phyloP scores from a whole-genome alignment of 2,797 vertebrate genomes.

The Etheostoma perlongum region DNA sequence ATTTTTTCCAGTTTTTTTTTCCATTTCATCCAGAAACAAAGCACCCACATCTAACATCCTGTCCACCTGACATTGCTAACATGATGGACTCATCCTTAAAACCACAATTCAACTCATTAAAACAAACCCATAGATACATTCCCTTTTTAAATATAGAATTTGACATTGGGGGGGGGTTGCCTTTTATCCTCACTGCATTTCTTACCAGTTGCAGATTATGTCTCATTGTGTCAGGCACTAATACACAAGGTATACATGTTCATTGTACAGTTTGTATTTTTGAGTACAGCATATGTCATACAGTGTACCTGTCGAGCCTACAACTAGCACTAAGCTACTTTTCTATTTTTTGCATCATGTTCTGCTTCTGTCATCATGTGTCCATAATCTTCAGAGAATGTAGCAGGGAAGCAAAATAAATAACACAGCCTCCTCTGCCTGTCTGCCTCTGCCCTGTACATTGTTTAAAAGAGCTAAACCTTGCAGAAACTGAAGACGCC shows the following conservation, averaged over 20 bases:
- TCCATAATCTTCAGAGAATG: conserved; percentile 51
- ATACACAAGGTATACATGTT: background rate
- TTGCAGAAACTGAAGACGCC: conserved; percentile 27
- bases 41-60: background rate
- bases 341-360: conserved; percentile 50
- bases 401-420: background rate
- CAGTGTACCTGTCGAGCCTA: conserved; percentile 27
- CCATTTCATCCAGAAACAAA: background rate
- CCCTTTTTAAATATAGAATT: background rate
- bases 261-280: conserved; percentile 19
- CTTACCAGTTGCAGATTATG: conserved; percentile 3
- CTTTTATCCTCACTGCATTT: background rate
- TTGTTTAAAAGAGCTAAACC: conserved; percentile 55
- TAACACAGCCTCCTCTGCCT: conserved; percentile 13
- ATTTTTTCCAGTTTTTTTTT: background rate
- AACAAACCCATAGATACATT: background rate
- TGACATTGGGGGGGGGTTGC: background rate
- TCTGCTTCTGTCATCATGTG: conserved; percentile 54
- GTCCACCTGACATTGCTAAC: background rate
- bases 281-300: conserved; percentile 2
- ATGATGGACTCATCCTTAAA: background rate
- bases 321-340: conserved; percentile 11
- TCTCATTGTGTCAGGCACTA: conserved; percentile 5
- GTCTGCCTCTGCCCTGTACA: conserved; percentile 20
- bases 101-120: background rate